Percentiles rank a stretch among this genome's conserved stretches.
phyloP scores from a whole-genome alignment of 2,888 invertebrate genomes.

The Trissolcus japonicus region DNA sequence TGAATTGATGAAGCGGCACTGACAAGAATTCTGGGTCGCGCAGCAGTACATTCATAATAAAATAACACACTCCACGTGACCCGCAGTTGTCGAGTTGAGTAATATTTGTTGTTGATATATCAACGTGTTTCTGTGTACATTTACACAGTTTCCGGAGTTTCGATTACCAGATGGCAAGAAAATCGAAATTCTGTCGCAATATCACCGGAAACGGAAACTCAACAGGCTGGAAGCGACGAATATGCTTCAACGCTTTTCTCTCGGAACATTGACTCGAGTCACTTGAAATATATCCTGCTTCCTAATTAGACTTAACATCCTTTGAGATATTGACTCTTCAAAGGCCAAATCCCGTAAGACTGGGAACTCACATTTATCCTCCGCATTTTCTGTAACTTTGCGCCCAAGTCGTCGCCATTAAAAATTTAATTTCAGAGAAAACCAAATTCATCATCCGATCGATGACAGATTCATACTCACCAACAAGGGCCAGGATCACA shows the following conservation, averaged over 20 bases:
- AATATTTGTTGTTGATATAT: constrained; percentile 47
- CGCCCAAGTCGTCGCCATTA: not conserved
- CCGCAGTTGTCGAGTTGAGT: constrained; percentile 32
- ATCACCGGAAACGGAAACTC: constrained; percentile 60
- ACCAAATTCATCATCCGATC: not conserved
- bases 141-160: constrained; percentile 44
- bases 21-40: no score
- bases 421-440: not conserved
- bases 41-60: no score
- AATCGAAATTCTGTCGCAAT: constrained; percentile 62
- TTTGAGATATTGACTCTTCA: constrained; percentile 56
- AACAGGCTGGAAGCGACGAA: constrained; percentile 59
- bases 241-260: constrained; percentile 58
- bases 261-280: constrained; percentile 58
- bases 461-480: constrained; percentile 81
- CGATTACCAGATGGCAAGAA: constrained; percentile 57
- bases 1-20: no score
- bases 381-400: constrained; percentile 21
- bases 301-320: constrained; percentile 58
- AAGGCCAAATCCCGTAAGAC: constrained; percentile 52
- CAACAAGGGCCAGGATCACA: constrained; percentile 97
- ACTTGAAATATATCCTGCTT: constrained; percentile 58
- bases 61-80: constrained; percentile 12
- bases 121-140: constrained; percentile 37
- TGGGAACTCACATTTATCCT: constrained; percentile 25